Evolutionary conservation across 2,888 invertebrate genomes (phyloP), one percentile per base, ranked within the genome.

Genomic region (Scaptodrosophila latifasciaeformis): DNA sequence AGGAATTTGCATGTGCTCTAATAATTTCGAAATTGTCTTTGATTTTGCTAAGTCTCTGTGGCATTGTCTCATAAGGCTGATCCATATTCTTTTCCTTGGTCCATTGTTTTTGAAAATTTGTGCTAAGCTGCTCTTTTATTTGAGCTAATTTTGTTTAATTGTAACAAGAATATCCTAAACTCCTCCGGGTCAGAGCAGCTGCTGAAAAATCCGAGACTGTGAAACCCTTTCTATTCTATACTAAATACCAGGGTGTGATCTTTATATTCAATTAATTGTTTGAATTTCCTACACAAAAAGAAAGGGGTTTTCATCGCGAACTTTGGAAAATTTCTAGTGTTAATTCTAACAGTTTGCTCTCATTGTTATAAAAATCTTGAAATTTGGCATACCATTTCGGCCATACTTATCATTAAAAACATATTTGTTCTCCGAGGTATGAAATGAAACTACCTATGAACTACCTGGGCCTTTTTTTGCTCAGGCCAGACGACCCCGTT

Each of bases 71-170:
- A n/a, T n/a, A n/a, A n/a, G n/a, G n/a, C n/a, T n/a, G n/a, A n/a
- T n/a, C n/a, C n/a, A n/a, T 35, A 19, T 29, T 9, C 1, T 15
- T 13, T 1, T 37, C 43, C 12, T 43, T 21, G 29, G n/a, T 31
- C 29, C 30, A 44, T 64, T 61, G 58, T 59, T 54, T 50, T 17
- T 48, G 49, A 76, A 67, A n/a, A 76, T 80, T 81, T 80, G 67
- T 45, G 59, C 62, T 77, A 78, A 81, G 61, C 78, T 65, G 31
- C 37, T 65, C 80, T 81, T 80, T 70, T 77, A 80, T 60, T 77
- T 81, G 52, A 79, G 63, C 77, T 81, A 76, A 81, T 79, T 79
- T 79, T 35, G 61, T 81, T 76, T 77, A 81, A 81, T 81, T 80
- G 80, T 82, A 67, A 34, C 81, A 71, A 55, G 59, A 42, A 57